phyloP scores from a whole-genome alignment of 2,888 invertebrate genomes.

The Nomada flava region DNA sequence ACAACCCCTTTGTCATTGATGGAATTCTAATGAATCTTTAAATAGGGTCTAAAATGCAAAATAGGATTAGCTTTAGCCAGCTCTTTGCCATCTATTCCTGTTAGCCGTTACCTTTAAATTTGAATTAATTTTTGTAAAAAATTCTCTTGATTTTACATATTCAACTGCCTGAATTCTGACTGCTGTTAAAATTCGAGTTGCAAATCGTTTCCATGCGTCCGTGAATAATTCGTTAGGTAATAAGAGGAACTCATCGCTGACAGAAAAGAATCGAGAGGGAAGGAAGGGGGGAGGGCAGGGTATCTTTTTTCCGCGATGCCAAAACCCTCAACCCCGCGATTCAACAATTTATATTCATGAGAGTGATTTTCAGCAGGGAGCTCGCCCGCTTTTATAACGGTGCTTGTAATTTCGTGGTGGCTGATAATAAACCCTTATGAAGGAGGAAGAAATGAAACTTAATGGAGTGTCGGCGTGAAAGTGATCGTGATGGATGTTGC shows the following conservation, averaged over 20 bases:
- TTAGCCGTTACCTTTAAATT: no score
- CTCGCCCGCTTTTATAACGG: constrained; percentile 38
- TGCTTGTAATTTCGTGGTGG: constrained; percentile 62
- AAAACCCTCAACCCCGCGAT: constrained; percentile 49
- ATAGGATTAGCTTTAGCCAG: background rate
- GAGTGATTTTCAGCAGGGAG: constrained; percentile 68
- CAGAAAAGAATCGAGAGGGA: constrained; percentile 19
- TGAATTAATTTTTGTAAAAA: no score
- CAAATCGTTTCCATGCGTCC: background rate
- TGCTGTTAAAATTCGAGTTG: background rate
- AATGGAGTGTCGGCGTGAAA: constrained; percentile 57
- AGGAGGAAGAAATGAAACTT: constrained; percentile 59
- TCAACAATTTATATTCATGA: constrained; percentile 77
- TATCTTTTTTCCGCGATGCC: constrained; percentile 32
- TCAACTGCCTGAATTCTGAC: background rate
- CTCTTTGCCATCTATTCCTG: background rate
- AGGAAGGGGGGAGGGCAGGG: constrained; percentile 35
- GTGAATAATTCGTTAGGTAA: background rate
- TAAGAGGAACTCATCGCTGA: constrained; percentile 5
- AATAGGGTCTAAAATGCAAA: background rate
- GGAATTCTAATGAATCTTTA: background rate
- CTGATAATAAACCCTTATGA: constrained; percentile 59
- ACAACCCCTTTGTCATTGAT: constrained; percentile 7
- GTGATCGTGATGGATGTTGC: constrained; percentile 55
- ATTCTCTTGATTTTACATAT: no score